Base-by-base conservation (phyloP, 2,113 vertebrate genomes). In the Lamprotornis superbus region DNA sequence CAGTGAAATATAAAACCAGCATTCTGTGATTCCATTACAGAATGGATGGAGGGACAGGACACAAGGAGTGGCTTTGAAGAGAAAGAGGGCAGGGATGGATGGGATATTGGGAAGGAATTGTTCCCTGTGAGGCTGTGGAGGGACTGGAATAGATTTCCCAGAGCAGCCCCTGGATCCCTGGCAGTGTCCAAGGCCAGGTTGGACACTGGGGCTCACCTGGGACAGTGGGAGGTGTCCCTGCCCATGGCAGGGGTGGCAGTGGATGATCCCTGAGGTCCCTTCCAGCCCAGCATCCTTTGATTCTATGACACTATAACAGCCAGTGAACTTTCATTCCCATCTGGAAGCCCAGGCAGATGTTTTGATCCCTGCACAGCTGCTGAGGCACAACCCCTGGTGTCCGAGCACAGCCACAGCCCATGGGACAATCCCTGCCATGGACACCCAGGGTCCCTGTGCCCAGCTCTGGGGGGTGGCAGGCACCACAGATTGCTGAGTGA, bases 401-500 rank as follows among this genome's bases (percentile, higher is more conserved):
- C 17, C 4, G 5, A 1, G 27, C 40, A 4, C 81, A 17, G 83
- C 71, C 24, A 4, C 81, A 21, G 83, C 71, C 24, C 21, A 0
- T 0, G 27, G 73, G 63, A 52, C 73, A 10, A 1, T 2, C 18
- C 1, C 40, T 63, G 65, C 71, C 14, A 16, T 0, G 24, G 59
- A 8, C 67, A 25, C 78, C 3, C 6, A 7, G 69, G 91, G 40
- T 19, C 31, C 78, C 65, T 8, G 3, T 3, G 47, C 55, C 44
- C 56, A 70, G 78, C 87, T 44, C 50, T 46, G 27, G 94, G 86
- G 47, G 87, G 23, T 50, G 81, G 67, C 17, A 74, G 74, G 70
- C 78, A n/a, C 50, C 37, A 35, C 84, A 85, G 95, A 40, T 24
- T 80, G 77, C 2, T 8, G 74, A 94, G 76, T 98, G 98, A 98